These are phyloP conservation scores for Cydia splendana DNA, from an alignment of 1,140 invertebrate genomes.

Conservation along the genomic window DNA sequence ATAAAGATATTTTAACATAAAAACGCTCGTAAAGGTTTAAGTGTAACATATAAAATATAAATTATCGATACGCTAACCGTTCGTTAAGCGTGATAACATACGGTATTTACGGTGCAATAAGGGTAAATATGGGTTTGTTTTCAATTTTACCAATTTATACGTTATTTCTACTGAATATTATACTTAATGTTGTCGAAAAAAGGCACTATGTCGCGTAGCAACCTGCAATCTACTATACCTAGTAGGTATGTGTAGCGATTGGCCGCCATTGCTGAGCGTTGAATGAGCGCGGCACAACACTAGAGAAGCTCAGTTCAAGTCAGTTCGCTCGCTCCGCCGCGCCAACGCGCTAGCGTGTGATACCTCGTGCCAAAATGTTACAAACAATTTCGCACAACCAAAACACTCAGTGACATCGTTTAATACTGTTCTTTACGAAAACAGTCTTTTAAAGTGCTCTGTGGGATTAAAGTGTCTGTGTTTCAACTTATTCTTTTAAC, in stretches of 20 bases:
- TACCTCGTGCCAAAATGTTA: conserved; percentile 58
- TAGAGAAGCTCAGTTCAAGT: conserved; percentile 23
- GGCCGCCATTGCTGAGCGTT: conserved; percentile 13
- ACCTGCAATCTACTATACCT: neutral
- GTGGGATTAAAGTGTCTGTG: conserved; percentile 49
- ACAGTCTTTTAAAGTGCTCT: conserved; percentile 54
- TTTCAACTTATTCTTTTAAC: conserved; percentile 49
- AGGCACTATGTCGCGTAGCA: conserved; percentile 23
- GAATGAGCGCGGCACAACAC: conserved; percentile 30
- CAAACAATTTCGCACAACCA: conserved; percentile 49
- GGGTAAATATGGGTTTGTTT: too few relatives aligned
- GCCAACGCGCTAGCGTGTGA: conserved; percentile 48
- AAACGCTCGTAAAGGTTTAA: too few relatives aligned
- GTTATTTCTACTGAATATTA: too few relatives aligned
- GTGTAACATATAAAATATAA: too few relatives aligned
- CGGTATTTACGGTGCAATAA: too few relatives aligned
- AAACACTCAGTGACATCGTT: conserved; percentile 39
- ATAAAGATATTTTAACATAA: too few relatives aligned
- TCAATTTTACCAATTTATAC: too few relatives aligned
- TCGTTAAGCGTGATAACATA: too few relatives aligned
- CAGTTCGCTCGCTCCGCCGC: conserved; percentile 41
- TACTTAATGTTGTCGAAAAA: conserved; percentile 4
- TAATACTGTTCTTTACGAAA: conserved; percentile 57
- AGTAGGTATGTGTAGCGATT: neutral
- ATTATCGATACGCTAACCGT: too few relatives aligned